Conservation (phyloP, 2,113 vertebrate genomes). For the Pangasianodon gigas region DNA sequence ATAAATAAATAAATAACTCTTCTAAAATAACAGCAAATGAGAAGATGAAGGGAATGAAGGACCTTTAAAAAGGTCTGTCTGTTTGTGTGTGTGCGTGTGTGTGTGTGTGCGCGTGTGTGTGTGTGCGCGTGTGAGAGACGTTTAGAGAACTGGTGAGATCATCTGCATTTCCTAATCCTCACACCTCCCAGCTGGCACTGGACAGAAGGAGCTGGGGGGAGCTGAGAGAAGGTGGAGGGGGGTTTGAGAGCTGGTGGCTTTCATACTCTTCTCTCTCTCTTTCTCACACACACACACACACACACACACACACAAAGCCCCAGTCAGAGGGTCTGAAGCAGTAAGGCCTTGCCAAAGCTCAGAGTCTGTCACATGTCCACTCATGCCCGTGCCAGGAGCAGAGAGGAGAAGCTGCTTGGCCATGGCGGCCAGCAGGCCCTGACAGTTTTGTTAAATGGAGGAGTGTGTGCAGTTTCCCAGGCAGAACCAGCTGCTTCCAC, state of each 20-base stretch:
- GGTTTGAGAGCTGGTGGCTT: slow-evolving; percentile 47
- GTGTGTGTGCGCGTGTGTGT: not conserved
- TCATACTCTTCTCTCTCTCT: slow-evolving; percentile 22
- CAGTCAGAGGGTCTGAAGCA: slow-evolving; percentile 48
- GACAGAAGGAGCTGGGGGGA: slow-evolving; percentile 50
- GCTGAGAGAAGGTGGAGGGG: slow-evolving; percentile 15
- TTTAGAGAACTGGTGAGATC: slow-evolving; percentile 50
- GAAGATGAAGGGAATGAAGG: not conserved
- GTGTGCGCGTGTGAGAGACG: not conserved
- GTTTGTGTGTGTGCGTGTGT: slow-evolving; percentile 28
- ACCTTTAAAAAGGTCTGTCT: slow-evolving; percentile 24
- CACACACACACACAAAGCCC: slow-evolving; percentile 45
- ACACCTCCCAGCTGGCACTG: slow-evolving; percentile 58
- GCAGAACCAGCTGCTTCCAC: slow-evolving; percentile 56
- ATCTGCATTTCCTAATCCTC: slow-evolving; percentile 52
- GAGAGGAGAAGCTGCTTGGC: slow-evolving; percentile 54
- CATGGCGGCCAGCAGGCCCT: slow-evolving; percentile 50
- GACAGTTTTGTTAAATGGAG: slow-evolving; percentile 55
- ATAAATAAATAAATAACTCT: not conserved
- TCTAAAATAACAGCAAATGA: not conserved
- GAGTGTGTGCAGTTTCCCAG: slow-evolving; percentile 47
- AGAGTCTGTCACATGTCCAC: slow-evolving; percentile 57
- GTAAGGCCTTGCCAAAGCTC: slow-evolving; percentile 50
- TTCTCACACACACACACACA: slow-evolving; percentile 7
- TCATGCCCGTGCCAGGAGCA: slow-evolving; percentile 48